Conservation (phyloP, 2,797 vertebrate genomes). For the Coregonus suidteri region DNA sequence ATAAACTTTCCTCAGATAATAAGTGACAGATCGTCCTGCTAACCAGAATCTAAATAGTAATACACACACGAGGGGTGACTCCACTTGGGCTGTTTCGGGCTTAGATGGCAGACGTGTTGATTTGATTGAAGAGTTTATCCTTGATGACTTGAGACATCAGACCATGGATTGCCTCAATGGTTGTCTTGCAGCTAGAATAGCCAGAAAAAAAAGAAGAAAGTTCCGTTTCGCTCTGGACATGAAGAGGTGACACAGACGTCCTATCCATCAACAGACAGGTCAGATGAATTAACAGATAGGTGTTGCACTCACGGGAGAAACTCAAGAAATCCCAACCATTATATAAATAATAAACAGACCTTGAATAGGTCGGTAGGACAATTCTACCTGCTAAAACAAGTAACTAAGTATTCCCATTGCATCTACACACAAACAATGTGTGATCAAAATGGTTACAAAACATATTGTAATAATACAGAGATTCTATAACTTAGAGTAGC, state of each 20-base stretch:
- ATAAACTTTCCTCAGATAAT: slow-evolving; percentile 10
- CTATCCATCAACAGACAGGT: background rate
- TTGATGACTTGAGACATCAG: slow-evolving; percentile 99
- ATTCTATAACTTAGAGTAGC: too few relatives aligned
- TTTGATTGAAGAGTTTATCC: slow-evolving; percentile 99
- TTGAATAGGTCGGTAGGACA: too few relatives aligned
- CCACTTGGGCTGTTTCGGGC: slow-evolving; percentile 21
- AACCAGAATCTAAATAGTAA: slow-evolving; percentile 35
- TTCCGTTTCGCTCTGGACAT: slow-evolving; percentile 1
- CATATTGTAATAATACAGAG: too few relatives aligned
- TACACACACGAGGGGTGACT: slow-evolving; percentile 27
- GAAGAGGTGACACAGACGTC: background rate
- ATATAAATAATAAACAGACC: background rate
- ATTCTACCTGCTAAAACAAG: too few relatives aligned
- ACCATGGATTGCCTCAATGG: slow-evolving; percentile 99
- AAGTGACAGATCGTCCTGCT: slow-evolving; percentile 15
- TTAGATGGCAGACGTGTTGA: slow-evolving; percentile 88
- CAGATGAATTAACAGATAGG: background rate
- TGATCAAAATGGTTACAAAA: too few relatives aligned
- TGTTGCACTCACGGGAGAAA: background rate
- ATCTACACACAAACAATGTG: too few relatives aligned
- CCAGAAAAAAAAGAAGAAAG: slow-evolving; percentile 37
- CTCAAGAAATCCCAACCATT: background rate
- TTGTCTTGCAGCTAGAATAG: slow-evolving; percentile 94
- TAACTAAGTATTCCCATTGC: too few relatives aligned